Evolutionary conservation across 2,113 vertebrate genomes (phyloP), one percentile per base, ranked within the genome.

Genomic region (Tetraodon nigroviridis): DNA sequence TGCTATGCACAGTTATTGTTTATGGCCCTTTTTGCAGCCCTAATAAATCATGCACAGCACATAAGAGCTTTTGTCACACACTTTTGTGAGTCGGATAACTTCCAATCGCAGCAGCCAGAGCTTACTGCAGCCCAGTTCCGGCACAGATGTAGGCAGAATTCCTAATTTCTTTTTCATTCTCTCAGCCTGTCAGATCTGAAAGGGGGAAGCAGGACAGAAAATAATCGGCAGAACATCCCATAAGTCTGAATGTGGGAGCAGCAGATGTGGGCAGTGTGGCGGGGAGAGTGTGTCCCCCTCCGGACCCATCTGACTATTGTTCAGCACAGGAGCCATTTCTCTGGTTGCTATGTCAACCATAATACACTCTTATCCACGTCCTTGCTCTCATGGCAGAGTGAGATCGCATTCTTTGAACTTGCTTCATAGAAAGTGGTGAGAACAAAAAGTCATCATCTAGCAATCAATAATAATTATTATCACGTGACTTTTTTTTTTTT

Each of bases 241-340:
- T 90, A 93, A 92, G 92, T 92, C 89, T 87, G 88, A 91, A 86
- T 91, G 91, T 90, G 89, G 89, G 90, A 90, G 92, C 90, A 93
- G 92, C 94, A 95, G 94, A 96, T 95, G 95, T 96, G 93, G 90
- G 86, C 84, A 48, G 83, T 82, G 89, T 89, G 92, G 90, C 91
- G 46, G 55, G 48, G 20, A 20, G 46, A 44, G 45, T 29, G 62
- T 77, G 84, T 74, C 90, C 92, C 91, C 92, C 88, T 17, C 90
- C 90, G 87, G 80, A 64, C 78, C 74, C 84, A 78, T 82, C 79
- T 67, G 57, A 90, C 89, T 83, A 92, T 93, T 90, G 87, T 88
- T 90, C 81, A 72, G 79, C 84, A 78, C 83, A 90, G 87, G 88
- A 92, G 91, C 92, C 91, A 93, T 93, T 93, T 95, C 91, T 93